phyloP scores from a whole-genome alignment of 2,797 vertebrate species.

The Chanos chanos region DNA sequence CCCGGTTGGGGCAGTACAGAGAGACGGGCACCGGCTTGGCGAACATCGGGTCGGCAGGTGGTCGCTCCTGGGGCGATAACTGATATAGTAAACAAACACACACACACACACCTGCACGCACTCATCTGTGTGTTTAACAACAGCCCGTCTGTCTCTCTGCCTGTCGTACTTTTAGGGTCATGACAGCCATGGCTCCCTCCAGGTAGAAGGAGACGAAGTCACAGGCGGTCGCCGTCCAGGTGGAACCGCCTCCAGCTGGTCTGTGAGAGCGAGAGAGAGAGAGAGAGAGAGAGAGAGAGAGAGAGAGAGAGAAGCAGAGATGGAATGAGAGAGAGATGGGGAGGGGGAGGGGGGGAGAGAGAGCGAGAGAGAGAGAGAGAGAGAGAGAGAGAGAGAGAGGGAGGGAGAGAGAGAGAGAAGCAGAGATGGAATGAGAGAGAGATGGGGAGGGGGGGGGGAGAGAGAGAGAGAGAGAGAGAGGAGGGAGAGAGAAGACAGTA shows the following conservation, averaged over 20 bases:
- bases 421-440: too few species aligned
- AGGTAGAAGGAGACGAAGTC: constrained; percentile 80
- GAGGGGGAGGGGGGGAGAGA: neutral
- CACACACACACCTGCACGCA: neutral
- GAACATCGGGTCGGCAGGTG: constrained; percentile 62
- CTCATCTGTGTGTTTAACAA: too few species aligned
- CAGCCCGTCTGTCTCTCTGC: too few species aligned
- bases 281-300: neutral
- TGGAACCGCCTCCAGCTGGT: constrained; percentile 81
- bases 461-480: too few species aligned
- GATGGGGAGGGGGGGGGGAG: too few species aligned
- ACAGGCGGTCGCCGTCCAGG: constrained; percentile 90
- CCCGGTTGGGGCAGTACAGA: constrained; percentile 72
- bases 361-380: neutral
- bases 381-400: too few species aligned
- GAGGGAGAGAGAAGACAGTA: too few species aligned
- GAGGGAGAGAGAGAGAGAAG: too few species aligned
- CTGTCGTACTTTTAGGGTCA: constrained; percentile 76
- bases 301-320: neutral
- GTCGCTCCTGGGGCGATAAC: constrained; percentile 66
- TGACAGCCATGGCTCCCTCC: constrained; percentile 67
- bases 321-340: too few species aligned
- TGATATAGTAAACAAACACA: neutral
- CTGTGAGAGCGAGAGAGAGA: constrained; percentile 58
- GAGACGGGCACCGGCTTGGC: constrained; percentile 76